These are phyloP conservation scores for Papilio helenus DNA, from an alignment of 1,140 invertebrate species.

Conservation along the genomic window DNA sequence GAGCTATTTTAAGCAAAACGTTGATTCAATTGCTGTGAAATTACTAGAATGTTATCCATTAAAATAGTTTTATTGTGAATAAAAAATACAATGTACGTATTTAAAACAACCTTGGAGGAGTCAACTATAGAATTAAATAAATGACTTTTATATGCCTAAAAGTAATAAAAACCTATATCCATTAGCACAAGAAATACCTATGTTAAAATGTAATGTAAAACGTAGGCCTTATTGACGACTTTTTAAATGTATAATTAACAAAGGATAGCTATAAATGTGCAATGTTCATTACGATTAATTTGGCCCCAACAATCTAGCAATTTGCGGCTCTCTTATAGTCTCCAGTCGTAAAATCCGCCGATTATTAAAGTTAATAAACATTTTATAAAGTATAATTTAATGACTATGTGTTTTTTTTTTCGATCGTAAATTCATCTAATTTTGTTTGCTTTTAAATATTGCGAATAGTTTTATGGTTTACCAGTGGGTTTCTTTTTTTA, in stretches of 20 bases:
- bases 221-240: neutral
- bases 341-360: slow-evolving; percentile 45
- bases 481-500: neutral
- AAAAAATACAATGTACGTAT: neutral
- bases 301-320: slow-evolving; percentile 39
- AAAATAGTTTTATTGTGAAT: neutral
- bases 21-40: neutral
- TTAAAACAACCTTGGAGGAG: slow-evolving; percentile 20
- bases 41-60: neutral
- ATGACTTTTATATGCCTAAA: slow-evolving; percentile 26
- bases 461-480: neutral
- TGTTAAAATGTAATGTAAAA: slow-evolving; percentile 29
- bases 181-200: slow-evolving; percentile 25
- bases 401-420: slow-evolving; percentile 43
- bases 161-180: slow-evolving; percentile 33
- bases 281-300: slow-evolving; percentile 37
- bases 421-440: slow-evolving; percentile 40
- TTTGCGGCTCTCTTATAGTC: slow-evolving; percentile 39
- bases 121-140: slow-evolving; percentile 27
- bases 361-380: slow-evolving; percentile 52
- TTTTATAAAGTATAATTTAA: slow-evolving; percentile 53
- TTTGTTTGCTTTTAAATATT: slow-evolving; percentile 42
- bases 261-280: slow-evolving; percentile 14
- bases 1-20: neutral
- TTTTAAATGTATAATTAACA: slow-evolving; percentile 35